phyloP scores from a whole-genome alignment of 2,113 vertebrate species.

The Rhinogobius similis region DNA sequence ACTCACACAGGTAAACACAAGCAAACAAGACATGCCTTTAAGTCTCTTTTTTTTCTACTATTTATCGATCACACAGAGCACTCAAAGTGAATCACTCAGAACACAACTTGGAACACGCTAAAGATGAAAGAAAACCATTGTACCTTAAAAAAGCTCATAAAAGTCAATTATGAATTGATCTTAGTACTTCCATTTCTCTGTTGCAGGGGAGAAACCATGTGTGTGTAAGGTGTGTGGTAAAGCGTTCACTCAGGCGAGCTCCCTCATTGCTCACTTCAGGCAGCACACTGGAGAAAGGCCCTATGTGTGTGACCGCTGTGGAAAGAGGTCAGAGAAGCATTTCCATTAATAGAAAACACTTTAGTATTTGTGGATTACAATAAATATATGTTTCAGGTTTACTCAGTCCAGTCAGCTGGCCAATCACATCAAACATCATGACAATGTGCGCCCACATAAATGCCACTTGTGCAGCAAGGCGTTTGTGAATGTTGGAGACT shows the following conservation, averaged over 20 bases:
- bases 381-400: constrained; percentile 77
- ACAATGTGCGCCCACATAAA: constrained; percentile 96
- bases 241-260: constrained; percentile 97
- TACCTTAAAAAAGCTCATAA: too few species aligned
- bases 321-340: constrained; percentile 86
- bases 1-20: constrained; percentile 89
- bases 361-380: neutral
- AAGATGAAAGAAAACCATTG: too few species aligned
- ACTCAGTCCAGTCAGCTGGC: constrained; percentile 97
- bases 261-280: constrained; percentile 94
- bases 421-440: constrained; percentile 98
- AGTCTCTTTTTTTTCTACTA: neutral
- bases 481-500: constrained; percentile 96
- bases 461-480: constrained; percentile 96
- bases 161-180: neutral
- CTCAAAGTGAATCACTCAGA: too few species aligned
- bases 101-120: too few species aligned
- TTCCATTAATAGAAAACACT: neutral
- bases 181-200: neutral
- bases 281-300: constrained; percentile 98
- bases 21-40: neutral
- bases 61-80: neutral
- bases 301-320: constrained; percentile 96
- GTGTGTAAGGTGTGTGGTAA: constrained; percentile 93
- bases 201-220: constrained; percentile 95